phyloP scores from a whole-genome alignment of 1,140 invertebrate species.

The Pseudobourletiella spinata region DNA sequence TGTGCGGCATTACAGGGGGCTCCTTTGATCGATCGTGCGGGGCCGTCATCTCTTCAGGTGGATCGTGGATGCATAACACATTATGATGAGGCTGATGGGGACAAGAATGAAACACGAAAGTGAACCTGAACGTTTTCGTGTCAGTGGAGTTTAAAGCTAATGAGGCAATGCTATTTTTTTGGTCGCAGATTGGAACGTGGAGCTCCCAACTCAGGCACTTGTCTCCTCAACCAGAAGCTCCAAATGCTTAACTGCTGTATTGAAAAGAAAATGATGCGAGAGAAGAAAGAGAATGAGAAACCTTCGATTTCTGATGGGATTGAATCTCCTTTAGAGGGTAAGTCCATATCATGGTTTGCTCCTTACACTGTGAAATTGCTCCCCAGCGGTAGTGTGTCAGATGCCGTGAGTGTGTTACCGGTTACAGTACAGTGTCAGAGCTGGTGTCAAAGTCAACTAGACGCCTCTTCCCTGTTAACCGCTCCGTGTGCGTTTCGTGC shows the following conservation, averaged over 20 bases:
- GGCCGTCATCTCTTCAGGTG: not conserved
- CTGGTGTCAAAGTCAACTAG: not conserved
- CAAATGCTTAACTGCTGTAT: slow-evolving; percentile 97
- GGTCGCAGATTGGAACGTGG: slow-evolving; percentile 60
- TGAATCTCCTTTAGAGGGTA: slow-evolving; percentile 18
- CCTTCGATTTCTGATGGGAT: not conserved
- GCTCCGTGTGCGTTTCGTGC: not conserved
- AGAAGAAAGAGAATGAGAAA: slow-evolving; percentile 39
- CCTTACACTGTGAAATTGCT: not conserved
- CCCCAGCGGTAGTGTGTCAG: not conserved
- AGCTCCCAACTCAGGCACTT: slow-evolving; percentile 72
- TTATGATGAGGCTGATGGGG: not conserved
- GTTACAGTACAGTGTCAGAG: not conserved
- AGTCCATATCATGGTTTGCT: not conserved
- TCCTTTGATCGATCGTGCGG: not conserved
- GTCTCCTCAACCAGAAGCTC: slow-evolving; percentile 89
- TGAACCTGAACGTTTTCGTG: too few species aligned
- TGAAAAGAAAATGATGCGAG: slow-evolving; percentile 53
- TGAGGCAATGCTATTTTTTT: too few species aligned
- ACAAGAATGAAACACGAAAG: not conserved
- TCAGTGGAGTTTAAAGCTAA: too few species aligned
- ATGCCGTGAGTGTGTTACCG: not conserved
- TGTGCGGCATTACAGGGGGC: not conserved
- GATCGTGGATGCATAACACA: not conserved
- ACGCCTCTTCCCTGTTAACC: not conserved